Base-by-base conservation (phyloP, 2,113 vertebrate genomes). In the Fregata magnificens region DNA sequence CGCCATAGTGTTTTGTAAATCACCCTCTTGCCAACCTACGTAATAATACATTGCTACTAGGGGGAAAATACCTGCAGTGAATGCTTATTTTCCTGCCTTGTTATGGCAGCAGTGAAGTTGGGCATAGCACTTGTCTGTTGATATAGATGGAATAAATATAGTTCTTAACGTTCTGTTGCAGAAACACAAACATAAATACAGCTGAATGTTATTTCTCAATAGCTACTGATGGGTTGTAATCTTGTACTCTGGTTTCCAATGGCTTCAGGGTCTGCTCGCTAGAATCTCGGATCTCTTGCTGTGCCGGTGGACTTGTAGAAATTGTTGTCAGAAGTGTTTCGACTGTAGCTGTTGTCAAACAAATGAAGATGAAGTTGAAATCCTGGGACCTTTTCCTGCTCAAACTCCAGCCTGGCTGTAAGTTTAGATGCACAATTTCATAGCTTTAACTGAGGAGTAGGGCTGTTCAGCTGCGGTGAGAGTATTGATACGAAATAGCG, bases 361-460 rank as follows among this genome's bases (percentile, higher is more conserved):
- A 8, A 98, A 96, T 17, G 99, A 99, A 87, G 99, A 99, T 93
- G 99, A 99, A 97, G 98, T 99, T 95, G 99, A 99, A 96, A 99
- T 99, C 87, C 96, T 99, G 96, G 99, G 99, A 87, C 99, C 99
- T 89, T 99, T 99, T 92, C 99, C 99, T 58, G 99, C 99, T 72
- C 99, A 99, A 86, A 99, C 98, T n/a, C 98, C 98, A 71, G 98
- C 99, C 80, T 99, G 99, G 99, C 97, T 99, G 99, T 99, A 97
- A 99, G 99, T 98, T 86, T n/a, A 74, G 88, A 69, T 45, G 80
- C 56, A 58, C 3, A 0, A 18, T 83, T 86, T 88, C 38, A 45
- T 72, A 24, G 81, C 45, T 58, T 44, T 82, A 28, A 31, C 45
- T 16, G 42, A 84, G 67, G 84, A 69, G 36, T 3, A 45, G 79